Percentiles rank a stretch among this genome's conserved stretches.
Evolutionary conservation across 2,113 vertebrate species (phyloP).

Genomic region (Bambusicola thoracicus): DNA sequence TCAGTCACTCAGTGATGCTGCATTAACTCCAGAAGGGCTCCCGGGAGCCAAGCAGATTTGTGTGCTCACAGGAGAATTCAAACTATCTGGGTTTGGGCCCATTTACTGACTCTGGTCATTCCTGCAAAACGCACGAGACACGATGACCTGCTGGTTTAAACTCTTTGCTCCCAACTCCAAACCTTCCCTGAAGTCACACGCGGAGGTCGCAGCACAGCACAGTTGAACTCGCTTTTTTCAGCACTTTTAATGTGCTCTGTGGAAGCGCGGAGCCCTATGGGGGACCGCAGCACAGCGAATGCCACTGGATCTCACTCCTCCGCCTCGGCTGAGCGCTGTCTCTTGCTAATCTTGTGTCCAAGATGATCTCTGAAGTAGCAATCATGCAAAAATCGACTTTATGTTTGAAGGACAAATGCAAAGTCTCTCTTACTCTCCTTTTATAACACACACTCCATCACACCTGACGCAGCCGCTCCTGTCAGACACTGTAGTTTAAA

Average conservation of each 20-base stretch:
- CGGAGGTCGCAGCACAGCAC: not conserved
- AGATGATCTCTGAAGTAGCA: slow-evolving; percentile 21
- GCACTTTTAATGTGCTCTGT: not conserved
- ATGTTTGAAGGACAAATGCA: slow-evolving; percentile 74
- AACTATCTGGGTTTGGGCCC: not conserved
- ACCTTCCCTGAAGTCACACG: not conserved
- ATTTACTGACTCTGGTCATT: not conserved
- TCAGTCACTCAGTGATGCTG: not conserved
- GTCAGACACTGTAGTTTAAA: slow-evolving; percentile 57
- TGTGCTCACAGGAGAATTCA: not conserved
- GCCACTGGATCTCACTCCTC: not conserved
- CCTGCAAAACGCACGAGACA: not conserved
- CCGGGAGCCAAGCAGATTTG: not conserved
- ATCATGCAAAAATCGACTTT: slow-evolving; percentile 70
- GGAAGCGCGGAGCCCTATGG: not conserved
- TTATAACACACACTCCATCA: slow-evolving; percentile 67
- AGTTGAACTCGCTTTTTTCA: not conserved
- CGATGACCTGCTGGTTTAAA: not conserved
- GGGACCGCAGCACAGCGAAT: not conserved
- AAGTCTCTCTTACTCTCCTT: slow-evolving; percentile 52
- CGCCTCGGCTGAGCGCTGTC: not conserved
- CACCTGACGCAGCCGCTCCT: slow-evolving; percentile 44
- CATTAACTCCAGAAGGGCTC: not conserved
- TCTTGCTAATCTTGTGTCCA: not conserved
- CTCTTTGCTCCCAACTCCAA: not conserved